Conservation (phyloP, 2,797 vertebrate genomes). For the Cossypha polioptera region DNA sequence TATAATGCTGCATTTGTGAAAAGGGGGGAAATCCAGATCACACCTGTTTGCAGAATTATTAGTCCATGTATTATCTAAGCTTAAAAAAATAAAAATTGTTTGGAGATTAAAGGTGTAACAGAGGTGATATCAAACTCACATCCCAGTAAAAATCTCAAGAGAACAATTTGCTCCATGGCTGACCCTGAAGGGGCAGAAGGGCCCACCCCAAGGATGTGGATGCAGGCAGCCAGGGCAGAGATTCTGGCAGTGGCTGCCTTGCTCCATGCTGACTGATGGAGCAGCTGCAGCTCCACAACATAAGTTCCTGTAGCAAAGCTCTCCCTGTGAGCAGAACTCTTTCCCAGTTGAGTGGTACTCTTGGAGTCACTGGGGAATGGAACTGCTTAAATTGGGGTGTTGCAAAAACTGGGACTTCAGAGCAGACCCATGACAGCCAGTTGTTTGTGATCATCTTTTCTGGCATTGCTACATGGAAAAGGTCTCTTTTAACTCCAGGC, state of each 20-base stretch:
- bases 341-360: not conserved
- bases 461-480: conserved; percentile 11
- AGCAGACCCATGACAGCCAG: not conserved
- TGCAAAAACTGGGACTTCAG: not conserved
- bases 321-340: not conserved
- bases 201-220: not conserved
- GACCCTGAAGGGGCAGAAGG: accelerated
- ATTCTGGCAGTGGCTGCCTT: not conserved
- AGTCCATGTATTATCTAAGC: not conserved
- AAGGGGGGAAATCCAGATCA: not conserved
- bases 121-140: not conserved
- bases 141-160: not conserved
- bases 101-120: not conserved
- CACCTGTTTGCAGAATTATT: not conserved
- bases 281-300: not conserved
- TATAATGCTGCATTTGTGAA: not conserved
- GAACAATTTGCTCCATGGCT: accelerated
- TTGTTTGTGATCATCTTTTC: conserved; percentile 33
- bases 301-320: not conserved
- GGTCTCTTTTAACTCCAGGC: not conserved
- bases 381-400: not conserved
- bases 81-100: not conserved
- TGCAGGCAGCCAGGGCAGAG: not conserved
- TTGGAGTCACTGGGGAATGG: not conserved
- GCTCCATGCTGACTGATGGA: not conserved